These are phyloP conservation scores for Astreopora myriophthalma DNA, from an alignment of 64 coral and sea anemone genomes.

Conservation along the genomic window DNA sequence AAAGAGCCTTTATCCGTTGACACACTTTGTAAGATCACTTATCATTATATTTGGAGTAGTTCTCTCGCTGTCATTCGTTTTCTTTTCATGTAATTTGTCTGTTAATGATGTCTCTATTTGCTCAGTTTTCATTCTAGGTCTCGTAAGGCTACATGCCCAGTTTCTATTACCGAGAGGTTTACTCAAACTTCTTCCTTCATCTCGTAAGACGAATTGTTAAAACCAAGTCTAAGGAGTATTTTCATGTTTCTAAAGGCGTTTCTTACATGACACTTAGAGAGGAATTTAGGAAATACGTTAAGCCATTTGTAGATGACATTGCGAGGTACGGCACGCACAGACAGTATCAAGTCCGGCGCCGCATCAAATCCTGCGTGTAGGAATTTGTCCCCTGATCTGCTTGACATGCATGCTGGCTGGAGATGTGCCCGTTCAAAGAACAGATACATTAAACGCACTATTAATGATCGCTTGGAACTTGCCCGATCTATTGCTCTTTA, in stretches of 20 bases:
- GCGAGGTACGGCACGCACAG: neutral
- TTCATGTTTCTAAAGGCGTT: slow-evolving; percentile 54
- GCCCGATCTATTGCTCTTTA: neutral
- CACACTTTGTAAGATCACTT: neutral
- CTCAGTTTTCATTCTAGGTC: neutral
- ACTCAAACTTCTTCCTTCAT: slow-evolving; percentile 26
- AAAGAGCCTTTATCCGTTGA: slow-evolving; percentile 36
- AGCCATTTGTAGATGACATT: neutral
- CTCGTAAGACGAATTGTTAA: slow-evolving; percentile 77
- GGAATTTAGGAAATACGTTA: neutral
- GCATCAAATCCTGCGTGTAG: slow-evolving; percentile 6
- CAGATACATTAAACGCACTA: slow-evolving; percentile 10
- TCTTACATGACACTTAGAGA: slow-evolving; percentile 41
- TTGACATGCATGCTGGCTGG: slow-evolving; percentile 27
- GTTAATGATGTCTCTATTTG: slow-evolving; percentile 34
- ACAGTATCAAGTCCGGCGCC: slow-evolving; percentile 7
- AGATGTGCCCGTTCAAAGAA: neutral
- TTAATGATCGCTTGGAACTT: neutral
- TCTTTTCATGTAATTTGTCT: slow-evolving; percentile 71
- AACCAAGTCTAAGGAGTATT: slow-evolving; percentile 22
- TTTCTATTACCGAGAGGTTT: slow-evolving; percentile 59
- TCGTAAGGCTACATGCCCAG: slow-evolving; percentile 56
- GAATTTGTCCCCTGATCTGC: neutral
- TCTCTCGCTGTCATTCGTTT: slow-evolving; percentile 67
- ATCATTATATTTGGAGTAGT: neutral